Percentiles rank a stretch among this genome's conserved stretches.
Conservation (phyloP, 2,888 invertebrate species). For the Monoplex corrugatus region DNA sequence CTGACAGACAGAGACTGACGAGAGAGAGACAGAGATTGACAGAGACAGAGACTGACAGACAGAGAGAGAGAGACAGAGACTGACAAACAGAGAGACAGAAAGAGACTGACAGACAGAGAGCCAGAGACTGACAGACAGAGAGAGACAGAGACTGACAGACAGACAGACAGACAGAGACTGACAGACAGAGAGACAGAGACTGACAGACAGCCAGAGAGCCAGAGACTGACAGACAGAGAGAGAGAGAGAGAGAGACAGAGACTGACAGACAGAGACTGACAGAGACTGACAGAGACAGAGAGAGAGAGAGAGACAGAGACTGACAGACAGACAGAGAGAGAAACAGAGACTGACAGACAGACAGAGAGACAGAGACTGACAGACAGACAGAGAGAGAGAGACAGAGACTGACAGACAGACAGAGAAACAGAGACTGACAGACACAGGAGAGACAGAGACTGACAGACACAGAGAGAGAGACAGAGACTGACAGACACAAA, state of each 20-base stretch:
- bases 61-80: not conserved
- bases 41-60: not conserved
- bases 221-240: not conserved
- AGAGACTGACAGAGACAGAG: not conserved
- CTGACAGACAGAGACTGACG: constrained; percentile 10
- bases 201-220: too few species aligned
- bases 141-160: too few species aligned
- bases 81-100: too few species aligned
- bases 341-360: not conserved
- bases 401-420: not conserved
- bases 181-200: too few species aligned
- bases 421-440: not conserved
- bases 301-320: not conserved
- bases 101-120: too few species aligned
- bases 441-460: not conserved
- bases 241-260: not conserved
- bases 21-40: not conserved
- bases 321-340: not conserved
- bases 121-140: too few species aligned
- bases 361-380: not conserved
- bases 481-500: too few species aligned
- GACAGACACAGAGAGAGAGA: too few species aligned
- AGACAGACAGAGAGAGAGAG: not conserved
- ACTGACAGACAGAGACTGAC: not conserved
- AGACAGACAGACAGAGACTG: not conserved